A percentile compares a stretch with the other conserved stretches of the same genome.
These are phyloP conservation scores for Drosophila tsacasi DNA, from an alignment of 1,140 invertebrate species.

Conservation along the genomic window DNA sequence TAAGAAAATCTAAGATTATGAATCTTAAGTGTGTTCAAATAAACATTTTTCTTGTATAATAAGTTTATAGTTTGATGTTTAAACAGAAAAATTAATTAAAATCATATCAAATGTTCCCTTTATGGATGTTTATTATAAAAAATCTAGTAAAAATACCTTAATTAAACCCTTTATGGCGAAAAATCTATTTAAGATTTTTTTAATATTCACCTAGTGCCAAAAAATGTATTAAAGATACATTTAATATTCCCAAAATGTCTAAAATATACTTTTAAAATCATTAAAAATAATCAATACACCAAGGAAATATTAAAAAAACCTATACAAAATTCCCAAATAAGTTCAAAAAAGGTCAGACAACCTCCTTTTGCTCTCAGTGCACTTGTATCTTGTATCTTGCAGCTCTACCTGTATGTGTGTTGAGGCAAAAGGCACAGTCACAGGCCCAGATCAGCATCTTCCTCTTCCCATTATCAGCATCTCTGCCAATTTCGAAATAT, in stretches of 20 bases:
- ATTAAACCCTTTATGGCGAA: neutral
- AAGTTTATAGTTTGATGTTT: neutral
- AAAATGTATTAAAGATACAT: neutral
- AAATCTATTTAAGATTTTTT: neutral
- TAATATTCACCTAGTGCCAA: neutral
- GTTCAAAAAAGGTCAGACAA: too few species aligned
- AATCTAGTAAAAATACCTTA: fast-evolving
- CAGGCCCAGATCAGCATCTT: constrained; percentile 51
- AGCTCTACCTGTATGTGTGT: constrained; percentile 51
- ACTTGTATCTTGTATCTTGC: constrained; percentile 39
- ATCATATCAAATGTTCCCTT: neutral
- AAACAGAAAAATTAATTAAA: neutral
- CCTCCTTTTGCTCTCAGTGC: neutral
- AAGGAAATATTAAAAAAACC: neutral
- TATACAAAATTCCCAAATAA: neutral
- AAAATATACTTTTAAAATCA: neutral
- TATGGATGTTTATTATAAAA: neutral
- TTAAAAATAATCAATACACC: neutral
- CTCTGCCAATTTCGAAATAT: constrained; percentile 78
- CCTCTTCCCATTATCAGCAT: constrained; percentile 30
- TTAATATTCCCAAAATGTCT: neutral
- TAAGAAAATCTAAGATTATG: neutral
- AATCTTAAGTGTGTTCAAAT: neutral
- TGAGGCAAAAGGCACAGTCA: constrained; percentile 41
- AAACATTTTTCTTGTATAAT: neutral